These are phyloP conservation scores for Columba guinea DNA, from an alignment of 2,797 vertebrate species.

Conservation along the genomic window DNA sequence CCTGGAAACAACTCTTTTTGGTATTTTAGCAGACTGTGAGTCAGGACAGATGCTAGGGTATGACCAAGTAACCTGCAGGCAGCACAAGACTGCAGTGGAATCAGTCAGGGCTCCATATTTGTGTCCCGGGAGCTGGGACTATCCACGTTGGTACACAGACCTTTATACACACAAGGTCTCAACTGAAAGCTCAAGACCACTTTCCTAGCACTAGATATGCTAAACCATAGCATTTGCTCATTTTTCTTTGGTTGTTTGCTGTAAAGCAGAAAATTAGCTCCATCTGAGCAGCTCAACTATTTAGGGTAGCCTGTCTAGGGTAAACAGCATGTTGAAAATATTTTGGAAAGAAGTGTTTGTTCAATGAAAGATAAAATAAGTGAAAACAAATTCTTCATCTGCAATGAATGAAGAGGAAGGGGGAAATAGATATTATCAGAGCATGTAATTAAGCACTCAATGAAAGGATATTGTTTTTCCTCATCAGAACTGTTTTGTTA, in stretches of 20 bases:
- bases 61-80: neutral
- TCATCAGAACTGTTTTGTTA: conserved; percentile 8
- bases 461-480: conserved; percentile 30
- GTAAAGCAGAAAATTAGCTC: neutral
- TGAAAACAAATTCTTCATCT: conserved; percentile 15
- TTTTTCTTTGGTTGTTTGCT: neutral
- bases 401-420: conserved; percentile 3
- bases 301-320: neutral
- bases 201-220: neutral
- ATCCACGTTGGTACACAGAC: neutral
- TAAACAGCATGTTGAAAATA: neutral
- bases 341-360: conserved; percentile 1
- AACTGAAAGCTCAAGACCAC: neutral
- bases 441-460: conserved; percentile 16
- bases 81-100: neutral
- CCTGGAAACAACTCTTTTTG: neutral
- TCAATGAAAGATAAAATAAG: conserved; percentile 15
- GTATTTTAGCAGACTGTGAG: neutral
- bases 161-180: neutral
- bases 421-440: neutral
- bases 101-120: neutral
- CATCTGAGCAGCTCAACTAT: neutral
- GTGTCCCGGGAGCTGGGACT: neutral
- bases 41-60: neutral
- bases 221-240: neutral